Percentiles rank a stretch among this genome's conserved stretches.
phyloP scores from a whole-genome alignment of 2,797 vertebrate species.

The Gobio occitaniae region DNA sequence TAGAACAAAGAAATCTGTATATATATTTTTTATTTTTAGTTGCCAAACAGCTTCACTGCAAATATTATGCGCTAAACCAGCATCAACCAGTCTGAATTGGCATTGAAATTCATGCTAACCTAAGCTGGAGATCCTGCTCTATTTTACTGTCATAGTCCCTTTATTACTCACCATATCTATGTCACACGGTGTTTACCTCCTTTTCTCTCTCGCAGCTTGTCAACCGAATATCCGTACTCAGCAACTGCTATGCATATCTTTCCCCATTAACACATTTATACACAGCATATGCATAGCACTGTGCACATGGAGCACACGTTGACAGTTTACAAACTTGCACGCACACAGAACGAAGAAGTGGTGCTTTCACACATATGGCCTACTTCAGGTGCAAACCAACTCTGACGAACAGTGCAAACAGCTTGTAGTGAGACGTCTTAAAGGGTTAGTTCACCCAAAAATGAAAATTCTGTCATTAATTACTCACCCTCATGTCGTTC shows the following conservation, averaged over 20 bases:
- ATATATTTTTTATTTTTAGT: background rate
- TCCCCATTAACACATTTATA: constrained; percentile 27
- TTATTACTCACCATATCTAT: background rate
- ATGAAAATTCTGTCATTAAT: too few species aligned
- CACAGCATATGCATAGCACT: constrained; percentile 11
- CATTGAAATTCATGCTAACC: background rate
- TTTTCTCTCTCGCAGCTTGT: background rate
- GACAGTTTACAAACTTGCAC: constrained; percentile 1
- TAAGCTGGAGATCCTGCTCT: background rate
- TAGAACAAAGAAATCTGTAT: background rate
- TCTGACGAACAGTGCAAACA: background rate
- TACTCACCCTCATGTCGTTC: too few species aligned
- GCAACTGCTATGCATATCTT: constrained; percentile 11
- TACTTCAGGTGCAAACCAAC: background rate
- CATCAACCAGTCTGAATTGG: background rate
- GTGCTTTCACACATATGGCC: background rate
- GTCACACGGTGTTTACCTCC: background rate
- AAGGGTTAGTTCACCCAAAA: too few species aligned
- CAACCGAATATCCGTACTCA: background rate
- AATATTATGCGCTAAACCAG: background rate
- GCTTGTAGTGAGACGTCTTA: background rate
- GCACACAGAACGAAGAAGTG: background rate
- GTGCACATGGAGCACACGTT: background rate
- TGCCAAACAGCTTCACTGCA: background rate
- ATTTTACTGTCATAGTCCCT: background rate